Percentiles rank a stretch among this genome's conserved stretches.
These are phyloP conservation scores for Mastomys coucha DNA, from an alignment of 2,113 vertebrate species.

Conservation along the genomic window DNA sequence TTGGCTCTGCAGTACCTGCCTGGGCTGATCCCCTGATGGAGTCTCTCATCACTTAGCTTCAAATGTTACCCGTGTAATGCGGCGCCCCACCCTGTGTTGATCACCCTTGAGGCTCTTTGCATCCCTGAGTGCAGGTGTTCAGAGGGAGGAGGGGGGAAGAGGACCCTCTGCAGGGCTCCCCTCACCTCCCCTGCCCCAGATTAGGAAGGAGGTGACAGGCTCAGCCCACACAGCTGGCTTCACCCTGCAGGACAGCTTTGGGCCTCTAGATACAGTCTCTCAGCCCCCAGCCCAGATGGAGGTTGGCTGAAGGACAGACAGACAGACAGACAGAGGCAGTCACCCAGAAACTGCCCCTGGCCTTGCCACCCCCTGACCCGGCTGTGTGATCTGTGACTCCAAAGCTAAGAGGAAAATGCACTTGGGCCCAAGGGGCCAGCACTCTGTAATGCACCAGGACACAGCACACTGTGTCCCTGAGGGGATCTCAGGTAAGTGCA, in stretches of 20 bases:
- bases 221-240: background rate
- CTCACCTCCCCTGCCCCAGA: background rate
- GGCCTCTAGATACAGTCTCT: background rate
- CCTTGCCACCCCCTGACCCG: background rate
- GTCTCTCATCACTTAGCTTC: background rate
- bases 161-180: too few relatives aligned
- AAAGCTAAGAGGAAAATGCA: background rate
- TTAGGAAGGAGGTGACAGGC: background rate
- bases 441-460: background rate
- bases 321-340: background rate
- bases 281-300: background rate
- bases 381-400: too few relatives aligned
- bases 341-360: background rate
- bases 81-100: conserved; percentile 29
- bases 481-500: background rate
- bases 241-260: accelerated
- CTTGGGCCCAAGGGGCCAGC: background rate
- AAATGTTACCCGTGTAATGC: background rate
- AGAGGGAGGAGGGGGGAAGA: too few relatives aligned
- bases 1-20: background rate
- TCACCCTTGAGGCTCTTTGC: background rate
- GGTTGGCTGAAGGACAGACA: background rate
- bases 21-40: background rate
- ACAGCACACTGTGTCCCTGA: background rate
- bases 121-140: background rate